Evolutionary conservation across 2,113 vertebrate species (phyloP).

Genomic region (Argyrosomus japonicus): DNA sequence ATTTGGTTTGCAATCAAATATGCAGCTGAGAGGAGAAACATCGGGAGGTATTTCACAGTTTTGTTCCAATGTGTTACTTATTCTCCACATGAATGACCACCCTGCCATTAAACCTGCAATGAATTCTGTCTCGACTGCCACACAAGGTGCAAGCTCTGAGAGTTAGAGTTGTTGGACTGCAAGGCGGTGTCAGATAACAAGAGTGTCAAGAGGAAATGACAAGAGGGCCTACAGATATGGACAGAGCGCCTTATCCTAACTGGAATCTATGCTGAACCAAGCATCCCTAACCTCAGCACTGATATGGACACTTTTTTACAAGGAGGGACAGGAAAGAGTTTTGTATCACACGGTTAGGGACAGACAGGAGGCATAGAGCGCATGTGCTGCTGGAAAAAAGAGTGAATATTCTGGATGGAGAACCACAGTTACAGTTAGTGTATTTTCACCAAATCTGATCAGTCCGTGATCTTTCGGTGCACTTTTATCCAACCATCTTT

Average conservation of each 20-base stretch:
- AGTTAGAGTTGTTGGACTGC: slow-evolving; percentile 52
- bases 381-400: not conserved
- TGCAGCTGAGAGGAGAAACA: not conserved
- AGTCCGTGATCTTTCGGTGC: not conserved
- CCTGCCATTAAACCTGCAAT: slow-evolving; percentile 38
- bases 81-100: slow-evolving; percentile 36
- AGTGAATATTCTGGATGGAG: not conserved
- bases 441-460: not conserved
- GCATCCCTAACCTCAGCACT: slow-evolving; percentile 38
- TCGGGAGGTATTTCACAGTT: slow-evolving; percentile 41
- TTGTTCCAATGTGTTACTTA: slow-evolving; percentile 24
- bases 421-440: not conserved
- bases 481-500: not conserved
- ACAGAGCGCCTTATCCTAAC: slow-evolving; percentile 57
- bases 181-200: slow-evolving; percentile 60
- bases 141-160: slow-evolving; percentile 27
- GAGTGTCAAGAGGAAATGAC: slow-evolving; percentile 66
- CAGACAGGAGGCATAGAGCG: not conserved
- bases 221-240: slow-evolving; percentile 46
- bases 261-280: slow-evolving; percentile 67
- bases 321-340: not conserved
- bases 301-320: slow-evolving; percentile 34
- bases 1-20: slow-evolving; percentile 3
- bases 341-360: not conserved
- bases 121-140: slow-evolving; percentile 34